A percentile compares a stretch with the other conserved stretches of the same genome.
phyloP scores from a whole-genome alignment of 2,113 vertebrate species.

The Edolisoma coerulescens region DNA sequence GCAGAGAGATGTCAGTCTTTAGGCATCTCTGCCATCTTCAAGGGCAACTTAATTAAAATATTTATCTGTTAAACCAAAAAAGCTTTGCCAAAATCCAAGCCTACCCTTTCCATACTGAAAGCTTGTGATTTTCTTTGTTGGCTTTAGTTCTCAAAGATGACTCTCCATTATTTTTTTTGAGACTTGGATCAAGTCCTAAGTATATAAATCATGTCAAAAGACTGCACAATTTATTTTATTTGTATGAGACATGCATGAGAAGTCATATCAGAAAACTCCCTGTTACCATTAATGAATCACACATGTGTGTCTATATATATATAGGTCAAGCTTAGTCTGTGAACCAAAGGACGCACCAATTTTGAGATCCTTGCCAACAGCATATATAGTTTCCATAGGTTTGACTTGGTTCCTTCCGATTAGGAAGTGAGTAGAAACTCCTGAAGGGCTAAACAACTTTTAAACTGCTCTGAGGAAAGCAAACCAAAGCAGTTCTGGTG shows the following conservation, averaged over 20 bases:
- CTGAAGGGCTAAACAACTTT: not conserved
- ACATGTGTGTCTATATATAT: not conserved
- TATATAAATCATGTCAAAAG: constrained; percentile 19
- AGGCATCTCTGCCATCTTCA: not conserved
- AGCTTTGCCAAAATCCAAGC: not conserved
- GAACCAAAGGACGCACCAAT: not conserved
- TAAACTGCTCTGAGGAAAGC: not conserved
- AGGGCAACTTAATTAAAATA: not conserved
- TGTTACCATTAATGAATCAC: not conserved
- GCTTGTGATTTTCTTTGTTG: not conserved
- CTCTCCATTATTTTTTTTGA: not conserved
- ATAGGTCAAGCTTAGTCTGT: not conserved
- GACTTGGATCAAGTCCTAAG: constrained; percentile 1
- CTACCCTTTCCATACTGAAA: not conserved
- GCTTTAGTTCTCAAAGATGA: not conserved
- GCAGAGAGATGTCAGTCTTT: not conserved
- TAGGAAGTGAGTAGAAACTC: not conserved
- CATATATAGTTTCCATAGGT: not conserved
- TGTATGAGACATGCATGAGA: constrained; percentile 25
- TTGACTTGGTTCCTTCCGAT: not conserved
- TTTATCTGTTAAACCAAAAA: not conserved
- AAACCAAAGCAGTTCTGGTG: not conserved
- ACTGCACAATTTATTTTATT: not conserved
- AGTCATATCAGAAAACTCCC: not conserved
- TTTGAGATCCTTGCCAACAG: not conserved